Evolutionary conservation across 2,888 invertebrate species (phyloP), one percentile per base, ranked within the genome.

Genomic region (Neoitamus cyanurus): DNA sequence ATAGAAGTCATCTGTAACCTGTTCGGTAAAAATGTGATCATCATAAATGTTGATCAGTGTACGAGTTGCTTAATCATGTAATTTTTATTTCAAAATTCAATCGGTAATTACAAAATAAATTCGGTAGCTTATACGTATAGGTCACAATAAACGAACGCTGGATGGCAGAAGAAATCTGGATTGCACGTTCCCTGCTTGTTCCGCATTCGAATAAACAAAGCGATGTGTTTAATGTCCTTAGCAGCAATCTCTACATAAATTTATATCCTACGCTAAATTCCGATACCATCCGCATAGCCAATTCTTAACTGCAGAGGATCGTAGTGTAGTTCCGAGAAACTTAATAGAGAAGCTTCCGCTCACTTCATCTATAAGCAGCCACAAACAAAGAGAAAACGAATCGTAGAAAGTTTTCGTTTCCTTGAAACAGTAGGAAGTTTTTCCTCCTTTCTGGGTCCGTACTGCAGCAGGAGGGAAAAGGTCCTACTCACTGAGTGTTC

Each of bases 401-500:
- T 25, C 25, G 58, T 7, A 9, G 25, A 58, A 48, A 7, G 9
- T 20, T 58, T 58, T 25, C 20, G 58, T 58, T 58, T 58, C 15
- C 58, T 20, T 20, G 9, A 58, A 58, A 58, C 25, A 25, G 25
- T 25, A 58, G 58, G 58, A 58, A 9, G 20, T 58, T 58, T 58
- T 58, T 58, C 58, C 58, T 58, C 58, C 58, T 58, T 58, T 58
- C 15, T 9, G 15, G 58, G 58, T 0, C 3, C 0, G 20, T 20
- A 7, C 20, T 9, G 58, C 20, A 20, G 7, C 15, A 58, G 58
- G 70, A 4, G 70, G 30, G n/a, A 31, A 30, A 31, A 31, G 31
- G n/a, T 70, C 30, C 31, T 70, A 11, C 31, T 31, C 70, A 75
- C 20, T 75, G 75, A 75, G 75, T 78, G 78, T 78, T 78, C 78